Base-by-base conservation (phyloP, 2,888 invertebrate genomes). In the Ennomos erosarius region DNA sequence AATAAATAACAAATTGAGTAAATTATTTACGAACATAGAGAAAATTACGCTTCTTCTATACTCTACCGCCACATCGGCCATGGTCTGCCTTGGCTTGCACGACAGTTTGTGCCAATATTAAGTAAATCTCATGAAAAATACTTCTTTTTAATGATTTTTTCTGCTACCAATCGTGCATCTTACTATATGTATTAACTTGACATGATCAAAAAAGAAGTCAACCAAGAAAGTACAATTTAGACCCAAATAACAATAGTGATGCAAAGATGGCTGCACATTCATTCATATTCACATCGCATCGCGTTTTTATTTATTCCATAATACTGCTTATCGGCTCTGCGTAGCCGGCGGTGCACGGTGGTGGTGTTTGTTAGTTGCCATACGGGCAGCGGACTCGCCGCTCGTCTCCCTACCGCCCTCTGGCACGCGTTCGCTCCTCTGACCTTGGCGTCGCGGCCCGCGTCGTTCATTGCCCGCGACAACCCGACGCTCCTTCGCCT, bases 401-500 rank as follows among this genome's bases (percentile, higher is more conserved):
- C 87, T 84, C 86, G 90, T 82, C 78, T 84, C 64, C 71, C 56
- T 81, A 82, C 82, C 80, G 88, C 87, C 88, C 82, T 84, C 87
- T 87, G 67, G 65, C 74, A 81, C 63, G 69, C 76, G 65, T 74
- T 81, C 64, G 68, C 77, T 75, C 79, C 76, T 82, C 45, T 87
- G 88, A 89, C 91, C 90, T 91, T 91, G 89, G 82, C 76, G 79
- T 78, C 74, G 12, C 49, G 35, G 42, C 73, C 77, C 79, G 83
- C 78, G 74, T 81, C 88, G 90, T 89, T 89, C 90, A 88, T 88
- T 90, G 90, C 85, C 91, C 89, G 87, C 82, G 67, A 77, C 76
- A 75, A 81, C 80, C 78, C 82, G 80, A 84, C 81, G 82, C 76
- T 79, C 73, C 79, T 70, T 73, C 73, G 67, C 72, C 83, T 80